These are phyloP conservation scores for Cirrhinus molitorella DNA, from an alignment of 2,797 vertebrate species.

Conservation along the genomic window DNA sequence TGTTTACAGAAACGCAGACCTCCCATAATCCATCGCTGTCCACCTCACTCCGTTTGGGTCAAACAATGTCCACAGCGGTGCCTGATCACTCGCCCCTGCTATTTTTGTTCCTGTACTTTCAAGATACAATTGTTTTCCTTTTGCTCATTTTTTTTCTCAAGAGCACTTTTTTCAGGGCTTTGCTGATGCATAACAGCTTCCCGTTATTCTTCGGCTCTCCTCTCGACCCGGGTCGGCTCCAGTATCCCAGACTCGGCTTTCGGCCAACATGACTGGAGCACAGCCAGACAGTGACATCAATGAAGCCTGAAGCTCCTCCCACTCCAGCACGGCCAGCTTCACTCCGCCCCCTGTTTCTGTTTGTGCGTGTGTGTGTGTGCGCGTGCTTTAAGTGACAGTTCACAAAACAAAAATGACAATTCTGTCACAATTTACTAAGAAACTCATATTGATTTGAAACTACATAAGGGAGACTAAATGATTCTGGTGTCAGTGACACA, in stretches of 20 bases:
- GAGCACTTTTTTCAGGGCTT: conserved; percentile 69
- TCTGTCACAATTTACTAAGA: neutral
- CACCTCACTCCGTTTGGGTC: conserved; percentile 68
- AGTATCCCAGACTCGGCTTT: conserved; percentile 72
- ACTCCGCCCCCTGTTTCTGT: conserved; percentile 23
- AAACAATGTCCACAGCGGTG: conserved; percentile 66
- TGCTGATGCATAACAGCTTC: conserved; percentile 80
- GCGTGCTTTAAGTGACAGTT: neutral
- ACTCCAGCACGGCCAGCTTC: conserved; percentile 3
- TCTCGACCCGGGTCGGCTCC: conserved; percentile 76
- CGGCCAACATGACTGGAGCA: conserved; percentile 44
- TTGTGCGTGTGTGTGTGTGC: neutral
- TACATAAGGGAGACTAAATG: neutral
- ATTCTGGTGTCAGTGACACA: neutral
- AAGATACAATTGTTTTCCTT: conserved; percentile 83
- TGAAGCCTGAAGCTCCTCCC: conserved; percentile 52
- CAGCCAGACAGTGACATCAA: conserved; percentile 65
- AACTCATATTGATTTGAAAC: neutral
- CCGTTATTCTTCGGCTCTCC: conserved; percentile 81
- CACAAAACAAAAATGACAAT: neutral
- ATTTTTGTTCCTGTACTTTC: conserved; percentile 80
- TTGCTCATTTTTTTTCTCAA: conserved; percentile 63
- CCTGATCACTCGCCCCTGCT: conserved; percentile 77
- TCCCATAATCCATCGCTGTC: conserved; percentile 41
- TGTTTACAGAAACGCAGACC: conserved; percentile 65